A percentile compares a stretch with the other conserved stretches of the same genome.
Conservation (phyloP, 2,113 vertebrate species). For the Mola mola region DNA sequence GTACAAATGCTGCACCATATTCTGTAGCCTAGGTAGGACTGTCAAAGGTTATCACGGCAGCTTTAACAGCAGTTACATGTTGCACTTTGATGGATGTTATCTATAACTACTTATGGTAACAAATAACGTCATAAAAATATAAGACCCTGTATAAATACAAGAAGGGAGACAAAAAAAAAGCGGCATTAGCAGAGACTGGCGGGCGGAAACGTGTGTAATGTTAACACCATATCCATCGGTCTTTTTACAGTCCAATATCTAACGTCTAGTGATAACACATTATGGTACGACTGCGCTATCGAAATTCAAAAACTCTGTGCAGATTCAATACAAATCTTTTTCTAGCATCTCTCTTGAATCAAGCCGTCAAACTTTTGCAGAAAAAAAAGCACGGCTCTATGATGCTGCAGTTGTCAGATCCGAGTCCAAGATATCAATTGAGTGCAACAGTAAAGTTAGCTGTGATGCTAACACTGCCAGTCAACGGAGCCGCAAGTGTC, state of each 20-base stretch:
- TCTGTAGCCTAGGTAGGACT: constrained; percentile 15
- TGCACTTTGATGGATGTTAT: constrained; percentile 7
- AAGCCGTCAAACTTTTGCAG: neutral
- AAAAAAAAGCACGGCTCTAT: neutral
- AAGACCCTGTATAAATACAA: neutral
- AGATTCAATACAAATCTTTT: neutral
- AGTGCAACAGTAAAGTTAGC: constrained; percentile 31
- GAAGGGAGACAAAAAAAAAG: neutral
- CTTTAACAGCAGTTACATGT: neutral
- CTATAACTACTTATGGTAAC: neutral
- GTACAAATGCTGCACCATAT: neutral
- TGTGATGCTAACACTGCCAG: constrained; percentile 44
- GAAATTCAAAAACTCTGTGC: no score
- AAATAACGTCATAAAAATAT: neutral
- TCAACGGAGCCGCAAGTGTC: neutral
- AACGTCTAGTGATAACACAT: no score
- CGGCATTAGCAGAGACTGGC: no score
- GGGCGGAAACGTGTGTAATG: no score
- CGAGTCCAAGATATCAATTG: no score
- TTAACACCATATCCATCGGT: no score
- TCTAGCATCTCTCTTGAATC: neutral
- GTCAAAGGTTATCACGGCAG: neutral
- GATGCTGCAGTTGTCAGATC: neutral
- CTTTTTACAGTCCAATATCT: no score
- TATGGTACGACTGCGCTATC: no score